Evolutionary conservation across 2,797 vertebrate genomes (phyloP).

Genomic region (Aulostomus chinensis): DNA sequence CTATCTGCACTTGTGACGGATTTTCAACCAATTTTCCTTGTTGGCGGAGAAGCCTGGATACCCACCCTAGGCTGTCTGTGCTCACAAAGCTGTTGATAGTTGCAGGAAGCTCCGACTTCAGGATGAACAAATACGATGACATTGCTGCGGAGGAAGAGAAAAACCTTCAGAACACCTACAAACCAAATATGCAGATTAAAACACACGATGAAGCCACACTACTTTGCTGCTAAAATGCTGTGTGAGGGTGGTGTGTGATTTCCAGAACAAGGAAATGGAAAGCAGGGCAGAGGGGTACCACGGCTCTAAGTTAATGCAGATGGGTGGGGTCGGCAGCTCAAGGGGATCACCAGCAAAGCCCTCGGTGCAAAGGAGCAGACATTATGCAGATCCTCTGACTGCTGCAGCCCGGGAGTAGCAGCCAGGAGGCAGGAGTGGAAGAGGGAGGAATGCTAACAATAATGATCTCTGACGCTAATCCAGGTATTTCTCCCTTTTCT

Average conservation of each 20-base stretch:
- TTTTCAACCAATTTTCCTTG: slow-evolving; percentile 12
- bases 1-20: slow-evolving; percentile 22
- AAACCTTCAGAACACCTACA: slow-evolving; percentile 12
- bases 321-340: slow-evolving; percentile 50
- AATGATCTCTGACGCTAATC: slow-evolving; percentile 79
- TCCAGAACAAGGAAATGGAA: slow-evolving; percentile 30
- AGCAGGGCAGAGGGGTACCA: slow-evolving; percentile 19
- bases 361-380: slow-evolving; percentile 53
- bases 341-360: slow-evolving; percentile 62
- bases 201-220: slow-evolving; percentile 7
- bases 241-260: slow-evolving; percentile 26
- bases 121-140: slow-evolving; percentile 94
- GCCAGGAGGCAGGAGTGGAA: slow-evolving; percentile 38
- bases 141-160: slow-evolving; percentile 84
- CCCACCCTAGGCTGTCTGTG: slow-evolving; percentile 82
- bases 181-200: slow-evolving; percentile 3
- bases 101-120: slow-evolving; percentile 93
- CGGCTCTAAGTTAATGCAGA: slow-evolving; percentile 55
- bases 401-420: slow-evolving; percentile 35
- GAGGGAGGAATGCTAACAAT: slow-evolving; percentile 69
- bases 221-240: neutral
- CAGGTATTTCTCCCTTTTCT: slow-evolving; percentile 66
- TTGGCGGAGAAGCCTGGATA: slow-evolving; percentile 20
- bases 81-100: slow-evolving; percentile 84
- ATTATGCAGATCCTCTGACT: slow-evolving; percentile 60